A percentile compares a stretch with the other conserved stretches of the same genome.
Evolutionary conservation across 2,113 vertebrate species (phyloP).

Genomic region (Corapipo altera): DNA sequence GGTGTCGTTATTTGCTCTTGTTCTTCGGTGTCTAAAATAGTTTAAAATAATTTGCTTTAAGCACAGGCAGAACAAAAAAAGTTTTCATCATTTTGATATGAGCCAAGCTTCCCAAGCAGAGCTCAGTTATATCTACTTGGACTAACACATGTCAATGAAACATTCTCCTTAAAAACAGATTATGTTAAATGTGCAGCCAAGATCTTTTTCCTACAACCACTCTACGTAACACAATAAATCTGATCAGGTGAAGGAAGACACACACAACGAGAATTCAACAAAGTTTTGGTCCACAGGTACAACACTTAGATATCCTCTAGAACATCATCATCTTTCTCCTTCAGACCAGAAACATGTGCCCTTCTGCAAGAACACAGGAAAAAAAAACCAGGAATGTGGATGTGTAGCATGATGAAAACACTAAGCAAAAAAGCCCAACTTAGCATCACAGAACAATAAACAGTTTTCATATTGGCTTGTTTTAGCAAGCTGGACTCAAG

Average conservation of each 20-base stretch:
- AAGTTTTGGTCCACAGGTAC: not conserved
- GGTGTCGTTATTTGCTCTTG: not conserved
- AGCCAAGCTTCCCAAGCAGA: not conserved
- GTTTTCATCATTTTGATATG: not conserved
- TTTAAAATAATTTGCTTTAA: constrained; percentile 1
- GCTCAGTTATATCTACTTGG: not conserved
- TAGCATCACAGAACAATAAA: not conserved
- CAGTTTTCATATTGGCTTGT: not conserved
- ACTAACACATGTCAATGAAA: not conserved
- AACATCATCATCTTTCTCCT: not conserved
- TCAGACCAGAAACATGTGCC: not conserved
- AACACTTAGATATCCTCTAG: not conserved
- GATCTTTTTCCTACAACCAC: not conserved
- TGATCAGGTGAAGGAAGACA: not conserved
- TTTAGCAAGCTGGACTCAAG: not conserved
- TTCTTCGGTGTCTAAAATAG: not conserved
- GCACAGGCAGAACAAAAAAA: not conserved
- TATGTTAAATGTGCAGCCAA: not conserved
- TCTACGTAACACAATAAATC: not conserved
- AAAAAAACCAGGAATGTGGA: not conserved
- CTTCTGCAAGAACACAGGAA: not conserved
- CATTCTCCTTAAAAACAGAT: not conserved
- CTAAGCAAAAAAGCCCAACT: not conserved
- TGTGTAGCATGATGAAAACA: not conserved
- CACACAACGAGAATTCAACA: not conserved